Evolutionary conservation across 2,888 invertebrate species (phyloP).

Genomic region (Acanthosepion lycidas): DNA sequence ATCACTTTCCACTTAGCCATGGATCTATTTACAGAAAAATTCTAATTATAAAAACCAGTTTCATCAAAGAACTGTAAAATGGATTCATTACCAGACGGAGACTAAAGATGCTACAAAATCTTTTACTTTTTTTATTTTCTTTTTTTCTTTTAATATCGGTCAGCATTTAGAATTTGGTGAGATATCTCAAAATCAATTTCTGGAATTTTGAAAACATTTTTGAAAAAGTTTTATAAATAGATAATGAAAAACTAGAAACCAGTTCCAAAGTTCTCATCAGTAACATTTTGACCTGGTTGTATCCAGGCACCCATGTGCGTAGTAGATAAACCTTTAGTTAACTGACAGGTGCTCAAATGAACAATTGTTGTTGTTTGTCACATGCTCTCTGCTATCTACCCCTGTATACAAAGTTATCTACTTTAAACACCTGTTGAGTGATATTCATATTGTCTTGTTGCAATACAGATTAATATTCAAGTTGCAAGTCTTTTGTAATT

Average conservation of each 20-base stretch:
- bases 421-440: neutral
- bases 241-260: neutral
- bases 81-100: neutral
- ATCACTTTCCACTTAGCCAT: neutral
- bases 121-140: neutral
- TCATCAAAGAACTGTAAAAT: neutral
- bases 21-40: neutral
- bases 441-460: neutral
- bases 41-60: neutral
- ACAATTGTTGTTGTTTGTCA: neutral
- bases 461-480: neutral
- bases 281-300: too few relatives aligned
- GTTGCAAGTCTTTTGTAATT: neutral
- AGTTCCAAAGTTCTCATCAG: neutral
- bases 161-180: neutral
- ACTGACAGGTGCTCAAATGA: too few relatives aligned
- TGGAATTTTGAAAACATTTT: neutral
- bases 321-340: neutral
- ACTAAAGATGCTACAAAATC: neutral
- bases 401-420: neutral
- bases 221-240: neutral
- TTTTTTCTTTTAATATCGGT: neutral
- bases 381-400: neutral
- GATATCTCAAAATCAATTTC: neutral
- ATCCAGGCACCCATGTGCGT: neutral